A percentile compares a stretch with the other conserved stretches of the same genome.
Evolutionary conservation across 1,140 invertebrate genomes (phyloP).

Genomic region (Bombus sibiricus): DNA sequence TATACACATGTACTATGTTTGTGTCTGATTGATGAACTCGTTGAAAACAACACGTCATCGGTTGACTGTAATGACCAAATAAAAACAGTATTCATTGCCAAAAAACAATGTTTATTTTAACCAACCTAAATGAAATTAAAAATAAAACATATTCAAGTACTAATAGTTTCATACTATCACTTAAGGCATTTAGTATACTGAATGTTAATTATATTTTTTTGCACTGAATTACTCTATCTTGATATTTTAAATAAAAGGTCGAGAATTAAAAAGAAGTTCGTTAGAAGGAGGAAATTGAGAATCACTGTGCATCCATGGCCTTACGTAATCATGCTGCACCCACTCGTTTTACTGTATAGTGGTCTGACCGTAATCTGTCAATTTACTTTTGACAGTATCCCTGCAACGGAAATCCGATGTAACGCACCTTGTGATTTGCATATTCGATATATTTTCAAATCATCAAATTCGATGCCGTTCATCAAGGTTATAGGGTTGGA

Average conservation of each 20-base stretch:
- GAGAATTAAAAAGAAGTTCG: not conserved
- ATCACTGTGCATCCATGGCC: slow-evolving; percentile 17
- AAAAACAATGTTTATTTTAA: not conserved
- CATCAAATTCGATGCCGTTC: slow-evolving; percentile 15
- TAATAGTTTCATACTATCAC: not conserved
- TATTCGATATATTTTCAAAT: slow-evolving; percentile 54
- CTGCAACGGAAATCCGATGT: slow-evolving; percentile 60
- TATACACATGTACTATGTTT: too few species aligned
- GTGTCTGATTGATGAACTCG: not conserved
- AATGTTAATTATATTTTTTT: not conserved
- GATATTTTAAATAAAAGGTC: not conserved
- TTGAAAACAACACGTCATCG: not conserved
- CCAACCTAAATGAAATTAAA: not conserved
- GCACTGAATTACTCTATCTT: not conserved
- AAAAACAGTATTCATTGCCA: not conserved
- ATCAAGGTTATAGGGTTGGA: slow-evolving; percentile 30
- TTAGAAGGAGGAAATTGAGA: slow-evolving; percentile 19
- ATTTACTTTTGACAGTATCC: slow-evolving; percentile 57
- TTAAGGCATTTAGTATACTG: not conserved
- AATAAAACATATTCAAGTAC: not conserved
- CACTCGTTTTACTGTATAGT: slow-evolving; percentile 50
- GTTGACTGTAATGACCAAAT: not conserved
- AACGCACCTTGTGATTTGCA: slow-evolving; percentile 58
- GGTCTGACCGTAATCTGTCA: slow-evolving; percentile 61
- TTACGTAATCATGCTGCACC: slow-evolving; percentile 67